Conservation (phyloP, 1,140 invertebrate genomes). For the Littorina saxatilis region DNA sequence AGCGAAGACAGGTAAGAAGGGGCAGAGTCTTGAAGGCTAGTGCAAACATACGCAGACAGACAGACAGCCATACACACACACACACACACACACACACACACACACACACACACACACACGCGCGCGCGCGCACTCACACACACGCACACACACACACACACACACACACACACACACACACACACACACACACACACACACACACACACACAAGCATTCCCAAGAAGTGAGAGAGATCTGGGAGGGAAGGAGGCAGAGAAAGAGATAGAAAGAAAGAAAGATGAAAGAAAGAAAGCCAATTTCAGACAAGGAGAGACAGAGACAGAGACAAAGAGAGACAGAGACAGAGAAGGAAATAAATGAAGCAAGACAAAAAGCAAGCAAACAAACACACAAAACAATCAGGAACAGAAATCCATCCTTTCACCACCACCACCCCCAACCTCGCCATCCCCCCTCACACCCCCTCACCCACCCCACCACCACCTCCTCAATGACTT, state of each 20-base stretch:
- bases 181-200: conserved; percentile 10
- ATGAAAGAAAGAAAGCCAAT: too few species aligned
- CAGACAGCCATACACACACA: conserved; percentile 19
- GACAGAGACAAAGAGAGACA: background rate
- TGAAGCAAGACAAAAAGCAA: background rate
- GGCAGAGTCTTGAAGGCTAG: too few species aligned
- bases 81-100: conserved; percentile 25
- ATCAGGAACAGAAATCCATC: background rate
- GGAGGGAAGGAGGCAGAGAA: background rate
- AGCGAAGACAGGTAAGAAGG: too few species aligned
- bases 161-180: conserved; percentile 6
- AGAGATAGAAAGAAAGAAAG: too few species aligned
- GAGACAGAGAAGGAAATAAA: background rate
- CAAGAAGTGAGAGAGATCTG: background rate
- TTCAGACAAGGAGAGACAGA: background rate
- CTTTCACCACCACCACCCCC: background rate
- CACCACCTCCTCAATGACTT: conserved; percentile 38
- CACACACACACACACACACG: conserved; percentile 6
- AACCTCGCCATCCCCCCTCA: background rate
- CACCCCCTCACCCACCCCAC: background rate
- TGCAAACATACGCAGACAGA: too few species aligned
- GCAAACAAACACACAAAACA: background rate
- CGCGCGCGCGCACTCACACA: background rate
- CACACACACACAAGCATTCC: conserved; percentile 1
- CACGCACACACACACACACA: background rate